Evolutionary conservation across 2,797 vertebrate genomes (phyloP).

Genomic region (Clarias laeviceps): DNA sequence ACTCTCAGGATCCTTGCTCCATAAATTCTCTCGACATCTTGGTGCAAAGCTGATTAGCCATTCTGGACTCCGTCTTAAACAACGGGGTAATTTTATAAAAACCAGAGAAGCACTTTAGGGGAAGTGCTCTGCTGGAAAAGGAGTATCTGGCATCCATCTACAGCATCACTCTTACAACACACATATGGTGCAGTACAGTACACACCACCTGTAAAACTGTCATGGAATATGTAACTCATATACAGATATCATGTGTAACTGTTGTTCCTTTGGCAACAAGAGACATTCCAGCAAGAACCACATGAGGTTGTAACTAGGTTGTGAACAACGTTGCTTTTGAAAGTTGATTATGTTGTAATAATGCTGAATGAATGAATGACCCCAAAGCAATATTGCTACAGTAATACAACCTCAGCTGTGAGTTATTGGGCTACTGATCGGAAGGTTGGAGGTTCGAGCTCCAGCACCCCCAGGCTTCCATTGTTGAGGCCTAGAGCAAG

Average conservation of each 20-base stretch:
- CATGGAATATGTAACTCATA: background rate
- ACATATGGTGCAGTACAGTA: background rate
- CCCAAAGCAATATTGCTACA: no score
- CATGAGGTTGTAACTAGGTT: no score
- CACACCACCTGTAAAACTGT: background rate
- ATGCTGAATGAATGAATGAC: no score
- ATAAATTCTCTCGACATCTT: conserved; percentile 50
- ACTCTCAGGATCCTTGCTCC: conserved; percentile 24
- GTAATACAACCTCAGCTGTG: no score
- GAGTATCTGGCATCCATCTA: conserved; percentile 28
- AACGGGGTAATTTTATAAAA: conserved; percentile 47
- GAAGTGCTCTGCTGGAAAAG: conserved; percentile 52
- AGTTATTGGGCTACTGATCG: no score
- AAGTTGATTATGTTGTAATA: no score
- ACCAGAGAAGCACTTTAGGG: conserved; percentile 48
- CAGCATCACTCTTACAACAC: background rate
- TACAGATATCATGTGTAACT: conserved; percentile 16
- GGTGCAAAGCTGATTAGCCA: conserved; percentile 55
- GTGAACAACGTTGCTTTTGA: no score
- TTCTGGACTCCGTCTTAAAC: conserved; percentile 51
- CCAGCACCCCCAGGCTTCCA: no score
- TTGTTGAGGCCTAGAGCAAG: no score
- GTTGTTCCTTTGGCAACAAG: background rate
- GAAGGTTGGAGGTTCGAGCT: no score
- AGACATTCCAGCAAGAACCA: background rate